Evolutionary conservation across 2,888 invertebrate genomes (phyloP), one percentile per base, ranked within the genome.

Genomic region (Brachyptera putata): DNA sequence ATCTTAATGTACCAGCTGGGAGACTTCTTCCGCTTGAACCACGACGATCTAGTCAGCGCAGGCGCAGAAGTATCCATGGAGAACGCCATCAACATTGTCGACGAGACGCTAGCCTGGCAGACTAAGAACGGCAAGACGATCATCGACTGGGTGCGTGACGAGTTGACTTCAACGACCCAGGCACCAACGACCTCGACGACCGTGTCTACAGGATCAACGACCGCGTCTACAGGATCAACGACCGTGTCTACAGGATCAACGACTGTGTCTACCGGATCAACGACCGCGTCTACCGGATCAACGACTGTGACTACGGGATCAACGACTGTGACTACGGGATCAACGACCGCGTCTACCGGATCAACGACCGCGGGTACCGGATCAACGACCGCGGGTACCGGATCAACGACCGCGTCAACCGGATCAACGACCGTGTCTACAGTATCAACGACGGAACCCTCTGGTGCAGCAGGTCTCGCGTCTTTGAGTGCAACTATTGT

Each of bases 101-200:
- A 53, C 11, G 57, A 57, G 26, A 57, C 24, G 3, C 9, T 57
- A 5, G 3, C 7, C 3, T 57, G 57, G 57, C 46, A 46, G 18
- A 13, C 16, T 11, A 34, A 24, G 2, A 24, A 57, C 13, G 30
- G 18, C 13, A 3, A 5, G 9, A 3, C 9, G 3, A 48, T 57
- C 18, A 18, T 57, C 5, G 16, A 39, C 16, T 56, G 43, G 26
- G 21, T 56, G 39, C 21, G 76, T 13, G 2, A 2, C n/a, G 9
- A 48, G 9, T 24, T 48, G 16, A 16, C 41, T 7, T 18, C 41
- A 5, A 14, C 41, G 11, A 41, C 41, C 3, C 16, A 16, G 41
- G 1, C 41, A 2, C 16, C 41, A 14, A 16, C 41, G 14, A 13
- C 25, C 5, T n/a, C 22, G 1, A 16, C 48, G 22, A 18, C 46